Conservation (phyloP, 2,888 invertebrate species). For the Metallyticus violacea region DNA sequence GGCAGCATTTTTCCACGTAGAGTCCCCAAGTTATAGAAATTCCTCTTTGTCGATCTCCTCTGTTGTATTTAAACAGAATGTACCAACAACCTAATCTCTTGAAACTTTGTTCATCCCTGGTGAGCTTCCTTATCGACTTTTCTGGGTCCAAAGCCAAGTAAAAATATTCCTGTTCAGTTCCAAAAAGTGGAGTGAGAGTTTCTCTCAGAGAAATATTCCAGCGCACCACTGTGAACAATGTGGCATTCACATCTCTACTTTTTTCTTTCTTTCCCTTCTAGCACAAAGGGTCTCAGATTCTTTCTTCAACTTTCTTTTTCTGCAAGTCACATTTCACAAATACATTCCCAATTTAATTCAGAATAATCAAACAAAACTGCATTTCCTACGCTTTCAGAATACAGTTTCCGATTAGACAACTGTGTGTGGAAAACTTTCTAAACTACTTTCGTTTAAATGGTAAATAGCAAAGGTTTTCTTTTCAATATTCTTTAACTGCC, state of each 20-base stretch:
- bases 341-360: background rate
- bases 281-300: background rate
- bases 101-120: background rate
- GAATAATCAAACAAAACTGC: background rate
- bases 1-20: too few relatives aligned
- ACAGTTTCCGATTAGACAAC: background rate
- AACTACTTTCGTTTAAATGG: background rate
- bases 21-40: too few relatives aligned
- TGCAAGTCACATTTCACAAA: background rate
- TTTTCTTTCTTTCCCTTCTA: background rate
- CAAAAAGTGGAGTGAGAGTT: background rate
- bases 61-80: too few relatives aligned
- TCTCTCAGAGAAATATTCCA: background rate
- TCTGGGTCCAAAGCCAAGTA: background rate
- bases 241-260: background rate
- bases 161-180: background rate
- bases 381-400: background rate
- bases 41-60: too few relatives aligned
- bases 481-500: too few relatives aligned
- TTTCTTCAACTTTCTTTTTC: background rate
- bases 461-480: background rate
- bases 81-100: too few relatives aligned
- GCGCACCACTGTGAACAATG: background rate
- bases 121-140: background rate
- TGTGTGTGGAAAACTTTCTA: background rate